Percentiles rank a stretch among this genome's conserved stretches.
These are phyloP conservation scores for Prionace glauca DNA, from an alignment of 2,797 vertebrate genomes.

Conservation along the genomic window DNA sequence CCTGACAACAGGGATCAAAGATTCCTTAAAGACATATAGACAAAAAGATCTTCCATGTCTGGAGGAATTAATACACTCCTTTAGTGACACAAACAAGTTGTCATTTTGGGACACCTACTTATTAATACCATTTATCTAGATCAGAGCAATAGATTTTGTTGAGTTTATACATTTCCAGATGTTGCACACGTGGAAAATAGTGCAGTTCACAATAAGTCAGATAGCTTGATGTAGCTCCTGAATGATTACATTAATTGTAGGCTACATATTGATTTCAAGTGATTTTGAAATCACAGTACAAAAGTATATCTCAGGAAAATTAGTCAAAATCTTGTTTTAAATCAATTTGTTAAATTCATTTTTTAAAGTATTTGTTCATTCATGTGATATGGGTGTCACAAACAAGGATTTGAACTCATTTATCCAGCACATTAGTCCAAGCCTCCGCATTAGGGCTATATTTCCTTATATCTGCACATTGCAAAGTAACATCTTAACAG, in stretches of 20 bases:
- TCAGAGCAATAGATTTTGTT: no score
- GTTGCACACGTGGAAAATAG: no score
- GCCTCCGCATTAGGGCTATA: not conserved
- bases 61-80: no score
- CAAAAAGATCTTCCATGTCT: no score
- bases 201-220: no score
- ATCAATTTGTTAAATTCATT: not conserved
- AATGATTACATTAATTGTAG: not conserved
- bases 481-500: not conserved
- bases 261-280: not conserved
- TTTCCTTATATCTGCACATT: not conserved
- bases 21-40: no score
- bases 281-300: not conserved
- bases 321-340: not conserved
- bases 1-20: not conserved
- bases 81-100: no score
- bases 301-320: not conserved
- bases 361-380: not conserved
- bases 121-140: no score
- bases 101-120: no score
- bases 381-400: not conserved
- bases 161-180: no score
- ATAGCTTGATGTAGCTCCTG: not conserved
- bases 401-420: not conserved
- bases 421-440: not conserved